Percentiles rank a stretch among this genome's conserved stretches.
These are phyloP conservation scores for Bombus sylvicola DNA, from an alignment of 1,140 invertebrate species.

Conservation along the genomic window DNA sequence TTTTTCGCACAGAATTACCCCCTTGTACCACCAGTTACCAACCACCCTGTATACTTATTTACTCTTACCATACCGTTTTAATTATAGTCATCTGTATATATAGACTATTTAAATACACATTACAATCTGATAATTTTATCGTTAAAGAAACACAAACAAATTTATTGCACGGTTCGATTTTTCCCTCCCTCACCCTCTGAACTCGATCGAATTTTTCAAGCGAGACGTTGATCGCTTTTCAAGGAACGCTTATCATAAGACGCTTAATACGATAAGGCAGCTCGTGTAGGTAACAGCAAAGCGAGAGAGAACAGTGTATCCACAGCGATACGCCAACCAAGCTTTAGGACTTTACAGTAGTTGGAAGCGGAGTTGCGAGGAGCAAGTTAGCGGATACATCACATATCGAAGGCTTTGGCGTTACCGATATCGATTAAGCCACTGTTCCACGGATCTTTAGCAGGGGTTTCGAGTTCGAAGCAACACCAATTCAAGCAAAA, in stretches of 20 bases:
- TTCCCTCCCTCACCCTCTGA: background rate
- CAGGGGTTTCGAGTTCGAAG: constrained; percentile 15
- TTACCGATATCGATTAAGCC: constrained; percentile 63
- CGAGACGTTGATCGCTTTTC: background rate
- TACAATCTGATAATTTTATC: background rate
- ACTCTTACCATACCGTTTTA: background rate
- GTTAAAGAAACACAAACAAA: too few species aligned
- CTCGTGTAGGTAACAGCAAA: constrained; percentile 16
- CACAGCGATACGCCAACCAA: constrained; percentile 39
- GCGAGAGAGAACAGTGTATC: constrained; percentile 43
- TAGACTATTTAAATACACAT: background rate
- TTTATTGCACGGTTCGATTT: too few species aligned
- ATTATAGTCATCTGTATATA: background rate
- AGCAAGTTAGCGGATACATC: constrained; percentile 62
- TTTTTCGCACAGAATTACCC: too few species aligned
- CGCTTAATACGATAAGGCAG: constrained; percentile 32
- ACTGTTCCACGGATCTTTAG: constrained; percentile 40
- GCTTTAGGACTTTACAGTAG: constrained; percentile 53
- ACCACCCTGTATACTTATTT: too few species aligned
- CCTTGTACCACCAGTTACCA: too few species aligned
- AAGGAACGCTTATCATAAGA: constrained; percentile 34
- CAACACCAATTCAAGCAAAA: background rate
- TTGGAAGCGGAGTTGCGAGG: constrained; percentile 40
- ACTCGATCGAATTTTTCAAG: background rate
- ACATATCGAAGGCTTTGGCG: constrained; percentile 42